These are phyloP conservation scores for Tromatobia lineatoria DNA, from an alignment of 2,888 invertebrate species.

Conservation along the genomic window DNA sequence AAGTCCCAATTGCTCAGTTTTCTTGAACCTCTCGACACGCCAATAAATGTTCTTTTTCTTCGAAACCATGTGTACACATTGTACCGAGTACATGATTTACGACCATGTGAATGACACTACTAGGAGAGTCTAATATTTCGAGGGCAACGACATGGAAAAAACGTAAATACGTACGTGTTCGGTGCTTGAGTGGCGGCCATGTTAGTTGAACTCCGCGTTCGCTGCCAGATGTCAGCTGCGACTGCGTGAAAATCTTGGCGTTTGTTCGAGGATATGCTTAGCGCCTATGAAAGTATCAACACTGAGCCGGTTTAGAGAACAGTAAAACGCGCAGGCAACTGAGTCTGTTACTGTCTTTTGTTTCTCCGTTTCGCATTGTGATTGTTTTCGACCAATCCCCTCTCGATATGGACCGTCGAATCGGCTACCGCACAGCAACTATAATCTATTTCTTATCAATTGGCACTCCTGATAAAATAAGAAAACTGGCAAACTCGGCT, in stretches of 20 bases:
- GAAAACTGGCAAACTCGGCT: background rate
- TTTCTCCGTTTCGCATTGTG: background rate
- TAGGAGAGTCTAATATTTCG: constrained; percentile 3
- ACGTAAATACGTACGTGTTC: constrained; percentile 57
- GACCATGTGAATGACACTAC: background rate
- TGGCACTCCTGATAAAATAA: background rate
- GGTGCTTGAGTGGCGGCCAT: constrained; percentile 52
- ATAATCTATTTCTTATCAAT: background rate
- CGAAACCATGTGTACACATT: background rate
- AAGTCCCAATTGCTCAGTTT: background rate
- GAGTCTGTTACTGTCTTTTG: background rate
- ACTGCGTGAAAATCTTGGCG: constrained; percentile 51
- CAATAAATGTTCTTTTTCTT: background rate
- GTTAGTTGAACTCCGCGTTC: constrained; percentile 14
- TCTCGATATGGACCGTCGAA: background rate
- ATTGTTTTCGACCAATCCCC: background rate
- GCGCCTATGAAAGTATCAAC: background rate
- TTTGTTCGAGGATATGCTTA: constrained; percentile 3
- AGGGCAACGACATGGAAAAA: constrained; percentile 27
- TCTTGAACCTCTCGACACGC: background rate
- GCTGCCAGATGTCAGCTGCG: constrained; percentile 28
- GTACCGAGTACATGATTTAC: constrained; percentile 3
- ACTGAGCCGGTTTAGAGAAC: background rate
- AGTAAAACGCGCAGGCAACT: background rate
- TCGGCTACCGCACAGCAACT: background rate